phyloP scores from a whole-genome alignment of 2,888 invertebrate species.

The Eupithecia insigniata region DNA sequence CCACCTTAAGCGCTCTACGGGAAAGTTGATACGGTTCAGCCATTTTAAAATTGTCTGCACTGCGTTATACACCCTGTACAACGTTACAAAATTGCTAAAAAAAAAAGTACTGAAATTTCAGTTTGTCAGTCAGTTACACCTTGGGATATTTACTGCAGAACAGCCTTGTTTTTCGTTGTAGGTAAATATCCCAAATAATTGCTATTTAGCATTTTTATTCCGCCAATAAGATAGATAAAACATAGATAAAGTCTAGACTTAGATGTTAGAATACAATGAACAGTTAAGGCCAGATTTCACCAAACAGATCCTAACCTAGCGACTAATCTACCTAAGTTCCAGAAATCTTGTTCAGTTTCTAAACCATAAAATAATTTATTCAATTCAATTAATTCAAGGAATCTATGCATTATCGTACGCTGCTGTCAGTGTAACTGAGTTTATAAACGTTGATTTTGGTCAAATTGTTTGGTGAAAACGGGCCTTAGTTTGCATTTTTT shows the following conservation, averaged over 20 bases:
- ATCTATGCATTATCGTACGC: neutral
- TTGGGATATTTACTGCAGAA: neutral
- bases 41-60: neutral
- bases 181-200: neutral
- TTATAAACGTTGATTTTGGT: neutral
- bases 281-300: neutral
- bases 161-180: neutral
- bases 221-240: neutral
- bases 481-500: conserved; percentile 18
- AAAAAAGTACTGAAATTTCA: neutral
- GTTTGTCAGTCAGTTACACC: neutral
- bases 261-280: neutral
- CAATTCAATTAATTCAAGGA: neutral
- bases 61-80: neutral
- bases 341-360: neutral
- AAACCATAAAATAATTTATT: neutral
- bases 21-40: neutral
- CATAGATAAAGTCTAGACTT: neutral
- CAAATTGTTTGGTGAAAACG: neutral
- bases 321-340: neutral
- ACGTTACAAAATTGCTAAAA: neutral
- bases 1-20: neutral
- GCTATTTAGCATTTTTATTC: neutral
- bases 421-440: neutral
- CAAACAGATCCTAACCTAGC: neutral